phyloP scores from a whole-genome alignment of 1,140 invertebrate species.

The Cyrtorhinus lividipennis region DNA sequence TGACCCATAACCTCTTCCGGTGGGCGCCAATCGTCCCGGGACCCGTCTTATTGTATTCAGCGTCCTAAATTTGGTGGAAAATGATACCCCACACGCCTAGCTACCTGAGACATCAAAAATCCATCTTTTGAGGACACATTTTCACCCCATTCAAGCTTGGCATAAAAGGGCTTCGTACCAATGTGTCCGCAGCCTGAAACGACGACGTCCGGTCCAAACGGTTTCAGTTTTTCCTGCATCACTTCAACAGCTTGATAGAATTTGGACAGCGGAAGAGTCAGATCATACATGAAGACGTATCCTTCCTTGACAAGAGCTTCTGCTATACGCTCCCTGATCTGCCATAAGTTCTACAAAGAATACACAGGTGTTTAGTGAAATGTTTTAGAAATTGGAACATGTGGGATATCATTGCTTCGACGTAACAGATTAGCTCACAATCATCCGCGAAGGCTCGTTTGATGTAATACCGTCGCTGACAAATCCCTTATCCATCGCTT shows the following conservation, averaged over 20 bases:
- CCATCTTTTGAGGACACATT: too few species aligned
- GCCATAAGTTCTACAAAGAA: slow-evolving; percentile 15
- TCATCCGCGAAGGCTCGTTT: slow-evolving; percentile 60
- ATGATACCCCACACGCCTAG: too few species aligned
- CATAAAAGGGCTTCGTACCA: too few species aligned
- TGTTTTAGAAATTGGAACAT: not conserved
- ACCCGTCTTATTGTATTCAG: too few species aligned
- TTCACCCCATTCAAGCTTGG: too few species aligned
- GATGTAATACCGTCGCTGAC: slow-evolving; percentile 75
- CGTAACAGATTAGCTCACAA: slow-evolving; percentile 36
- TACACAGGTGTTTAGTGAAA: not conserved
- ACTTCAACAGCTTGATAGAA: slow-evolving; percentile 5
- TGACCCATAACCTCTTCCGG: too few species aligned
- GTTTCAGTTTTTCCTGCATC: not conserved
- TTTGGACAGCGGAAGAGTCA: slow-evolving; percentile 6
- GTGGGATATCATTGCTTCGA: not conserved
- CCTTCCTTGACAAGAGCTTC: not conserved
- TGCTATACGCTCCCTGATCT: slow-evolving; percentile 5
- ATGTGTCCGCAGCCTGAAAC: slow-evolving; percentile 84
- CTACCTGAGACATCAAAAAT: too few species aligned
- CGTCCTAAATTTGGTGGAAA: too few species aligned
- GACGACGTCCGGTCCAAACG: slow-evolving; percentile 33
- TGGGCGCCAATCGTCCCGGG: too few species aligned
- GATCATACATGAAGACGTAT: not conserved
- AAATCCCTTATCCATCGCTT: slow-evolving; percentile 50